A percentile compares a stretch with the other conserved stretches of the same genome.
phyloP scores from a whole-genome alignment of 1,140 invertebrate genomes.

The Plectus sambesii region DNA sequence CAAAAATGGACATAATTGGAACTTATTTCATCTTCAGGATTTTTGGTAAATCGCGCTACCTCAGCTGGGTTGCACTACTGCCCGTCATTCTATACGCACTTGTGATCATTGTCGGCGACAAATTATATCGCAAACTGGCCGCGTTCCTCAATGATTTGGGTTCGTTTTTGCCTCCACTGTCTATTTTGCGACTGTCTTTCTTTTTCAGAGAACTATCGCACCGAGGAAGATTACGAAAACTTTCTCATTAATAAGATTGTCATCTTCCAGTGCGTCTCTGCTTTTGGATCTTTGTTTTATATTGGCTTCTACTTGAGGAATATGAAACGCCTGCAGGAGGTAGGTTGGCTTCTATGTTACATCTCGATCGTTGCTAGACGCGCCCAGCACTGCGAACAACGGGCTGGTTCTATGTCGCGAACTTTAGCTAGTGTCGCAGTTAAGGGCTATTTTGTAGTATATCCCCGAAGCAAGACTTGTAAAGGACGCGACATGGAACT shows the following conservation, averaged over 20 bases:
- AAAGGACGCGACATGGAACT: no score
- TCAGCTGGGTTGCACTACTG: constrained; percentile 59
- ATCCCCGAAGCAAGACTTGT: no score
- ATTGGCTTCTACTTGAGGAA: constrained; percentile 94
- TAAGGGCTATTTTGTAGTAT: no score
- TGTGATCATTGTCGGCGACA: constrained; percentile 76
- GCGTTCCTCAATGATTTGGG: constrained; percentile 85
- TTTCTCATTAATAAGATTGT: constrained; percentile 73
- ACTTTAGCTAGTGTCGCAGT: no score
- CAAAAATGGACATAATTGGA: no score
- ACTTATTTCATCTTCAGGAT: constrained; percentile 25
- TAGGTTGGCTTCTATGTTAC: constrained; percentile 49
- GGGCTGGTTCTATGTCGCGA: background rate
- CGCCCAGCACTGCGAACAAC: background rate
- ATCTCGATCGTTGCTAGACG: constrained; percentile 51
- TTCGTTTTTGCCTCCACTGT: constrained; percentile 47
- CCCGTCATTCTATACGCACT: constrained; percentile 79
- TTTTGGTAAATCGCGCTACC: constrained; percentile 23
- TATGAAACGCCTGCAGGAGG: constrained; percentile 86
- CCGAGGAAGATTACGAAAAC: constrained; percentile 88
- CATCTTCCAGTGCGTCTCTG: constrained; percentile 93
- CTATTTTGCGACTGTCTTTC: no score
- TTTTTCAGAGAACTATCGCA: constrained; percentile 78
- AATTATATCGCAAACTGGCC: constrained; percentile 79
- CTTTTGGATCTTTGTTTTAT: constrained; percentile 91